Conservation (phyloP, 2,888 invertebrate species). For the Tenthredo amoena region DNA sequence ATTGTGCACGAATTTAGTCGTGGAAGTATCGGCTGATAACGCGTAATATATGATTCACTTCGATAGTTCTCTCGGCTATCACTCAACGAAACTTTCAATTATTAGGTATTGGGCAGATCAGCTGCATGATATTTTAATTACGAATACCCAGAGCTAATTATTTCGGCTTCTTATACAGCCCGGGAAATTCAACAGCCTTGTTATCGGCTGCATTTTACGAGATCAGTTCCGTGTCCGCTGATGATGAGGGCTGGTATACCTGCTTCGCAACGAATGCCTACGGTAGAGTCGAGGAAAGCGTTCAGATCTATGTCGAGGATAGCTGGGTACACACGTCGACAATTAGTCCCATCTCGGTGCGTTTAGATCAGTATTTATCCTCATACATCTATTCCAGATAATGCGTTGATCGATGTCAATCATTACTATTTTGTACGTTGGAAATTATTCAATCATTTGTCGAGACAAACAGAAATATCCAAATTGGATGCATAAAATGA, state of each 20-base stretch:
- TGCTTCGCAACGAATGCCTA: conserved; percentile 86
- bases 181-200: background rate
- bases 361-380: background rate
- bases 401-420: background rate
- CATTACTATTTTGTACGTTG: background rate
- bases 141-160: background rate
- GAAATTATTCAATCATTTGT: background rate
- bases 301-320: conserved; percentile 82
- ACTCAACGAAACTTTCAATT: background rate
- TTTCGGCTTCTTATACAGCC: background rate
- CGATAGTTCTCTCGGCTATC: too few species aligned
- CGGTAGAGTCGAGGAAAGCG: conserved; percentile 83
- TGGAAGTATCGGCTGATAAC: background rate
- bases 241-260: conserved; percentile 86
- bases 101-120: background rate
- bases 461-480: too few species aligned
- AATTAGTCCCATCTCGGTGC: background rate
- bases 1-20: background rate
- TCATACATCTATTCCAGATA: background rate
- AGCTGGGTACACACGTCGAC: conserved; percentile 56
- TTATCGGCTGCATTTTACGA: background rate
- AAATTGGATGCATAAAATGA: background rate
- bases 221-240: conserved; percentile 77
- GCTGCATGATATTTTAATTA: background rate
- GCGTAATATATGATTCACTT: too few species aligned